Base-by-base conservation (phyloP, 35 echinoderm and acorn worm genomes). In the Apostichopus japonicus region DNA sequence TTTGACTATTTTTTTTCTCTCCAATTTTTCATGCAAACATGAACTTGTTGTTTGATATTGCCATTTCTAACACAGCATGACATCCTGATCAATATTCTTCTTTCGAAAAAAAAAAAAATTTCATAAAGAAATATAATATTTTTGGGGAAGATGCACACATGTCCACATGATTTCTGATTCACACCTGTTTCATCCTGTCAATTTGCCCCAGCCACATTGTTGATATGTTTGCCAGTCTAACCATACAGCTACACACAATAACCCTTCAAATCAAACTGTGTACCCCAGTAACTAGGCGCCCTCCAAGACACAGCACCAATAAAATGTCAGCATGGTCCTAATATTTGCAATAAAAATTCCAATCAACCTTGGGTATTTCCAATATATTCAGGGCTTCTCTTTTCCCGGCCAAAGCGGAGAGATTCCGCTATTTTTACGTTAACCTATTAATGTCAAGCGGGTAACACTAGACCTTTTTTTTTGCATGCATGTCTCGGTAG, bases 301-400 rank as follows among this genome's bases (percentile, higher is more conserved):
- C 86, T 72, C 86, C 63, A 72, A 55, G 56, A 89, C 86, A 67
- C 24, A 72, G 16, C 17, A 52, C 59, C 86, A 89, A 89, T 89
- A 89, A 89, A 89, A 72, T 89, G 86, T 52, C 86, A 89, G 86
- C 86, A 51, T 67, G 86, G 63, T 65, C 86, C 63, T 65, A 89
- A 89, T 89, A 89, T 89, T 89, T 89, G 86, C 63, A 89, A 89
- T 89, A 89, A 89, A 89, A 89, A 89, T 89, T 89, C 86, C 86
- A 89, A 73, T 89, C 86, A 33, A 17, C 23, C 33, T 44, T 24
- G 62, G 56, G 62, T 89, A 67, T 89, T 73, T 16, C 22, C 17
- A 65, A 25, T 62, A 87, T 87, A 14, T 59, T 44, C 63, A 23
- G 1, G 15, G 33, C 27, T 65, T 72, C 61, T 33, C 83, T 54